Evolutionary conservation across 2,797 vertebrate genomes (phyloP).

Genomic region (Numenius phaeopus): DNA sequence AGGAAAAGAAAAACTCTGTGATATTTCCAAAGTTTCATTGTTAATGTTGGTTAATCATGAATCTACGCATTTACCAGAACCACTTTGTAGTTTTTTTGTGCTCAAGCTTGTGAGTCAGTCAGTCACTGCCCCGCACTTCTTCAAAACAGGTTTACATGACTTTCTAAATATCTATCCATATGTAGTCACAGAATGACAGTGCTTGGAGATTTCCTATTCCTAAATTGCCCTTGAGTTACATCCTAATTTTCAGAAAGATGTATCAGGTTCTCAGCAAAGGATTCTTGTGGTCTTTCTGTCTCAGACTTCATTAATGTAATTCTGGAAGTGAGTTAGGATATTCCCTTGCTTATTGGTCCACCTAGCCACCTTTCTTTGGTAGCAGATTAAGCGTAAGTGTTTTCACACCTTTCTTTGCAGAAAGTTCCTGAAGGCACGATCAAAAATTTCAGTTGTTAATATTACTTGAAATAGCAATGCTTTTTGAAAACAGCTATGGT

Average conservation of each 20-base stretch:
- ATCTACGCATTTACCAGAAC: background rate
- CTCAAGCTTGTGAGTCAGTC: background rate
- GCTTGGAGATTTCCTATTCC: background rate
- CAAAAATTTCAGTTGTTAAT: background rate
- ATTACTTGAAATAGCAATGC: background rate
- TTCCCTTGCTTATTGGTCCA: background rate
- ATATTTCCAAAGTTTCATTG: background rate
- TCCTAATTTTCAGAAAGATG: background rate
- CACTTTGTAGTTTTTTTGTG: background rate
- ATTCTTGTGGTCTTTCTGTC: background rate
- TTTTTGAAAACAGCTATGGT: background rate
- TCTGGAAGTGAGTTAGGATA: background rate
- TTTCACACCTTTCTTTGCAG: background rate
- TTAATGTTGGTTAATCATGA: background rate
- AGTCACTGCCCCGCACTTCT: background rate
- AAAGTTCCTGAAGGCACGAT: background rate
- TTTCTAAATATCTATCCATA: background rate
- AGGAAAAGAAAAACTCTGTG: background rate
- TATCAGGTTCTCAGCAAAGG: background rate
- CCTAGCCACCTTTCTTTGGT: background rate
- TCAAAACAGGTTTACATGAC: background rate
- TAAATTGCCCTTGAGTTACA: background rate
- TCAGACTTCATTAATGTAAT: background rate
- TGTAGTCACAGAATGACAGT: background rate
- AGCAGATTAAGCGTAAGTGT: background rate